Percentiles rank a stretch among this genome's conserved stretches.
Conservation (phyloP, 2,797 vertebrate genomes). For the Alcedo quadribrachys region DNA sequence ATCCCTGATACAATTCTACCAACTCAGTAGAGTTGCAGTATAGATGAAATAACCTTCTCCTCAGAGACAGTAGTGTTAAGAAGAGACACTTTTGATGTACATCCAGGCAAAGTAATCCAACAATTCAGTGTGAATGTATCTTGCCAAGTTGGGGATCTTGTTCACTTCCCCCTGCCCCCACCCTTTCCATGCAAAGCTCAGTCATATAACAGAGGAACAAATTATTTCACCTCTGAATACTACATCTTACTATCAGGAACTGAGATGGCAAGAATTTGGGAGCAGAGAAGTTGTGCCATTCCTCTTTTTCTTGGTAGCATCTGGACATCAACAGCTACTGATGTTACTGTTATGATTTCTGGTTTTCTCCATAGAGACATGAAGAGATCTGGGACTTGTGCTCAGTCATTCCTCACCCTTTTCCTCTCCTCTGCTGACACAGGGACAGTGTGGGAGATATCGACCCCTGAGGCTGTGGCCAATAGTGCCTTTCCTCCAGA, state of each 20-base stretch:
- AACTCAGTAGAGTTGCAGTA: neutral
- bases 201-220: neutral
- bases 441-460: fast-evolving
- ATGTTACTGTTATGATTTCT: neutral
- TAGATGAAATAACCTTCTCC: neutral
- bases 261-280: neutral
- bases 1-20: neutral
- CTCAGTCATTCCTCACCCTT: neutral
- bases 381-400: neutral
- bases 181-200: neutral
- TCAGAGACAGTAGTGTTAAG: neutral
- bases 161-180: neutral
- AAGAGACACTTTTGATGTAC: neutral
- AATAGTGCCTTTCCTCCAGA: fast-evolving
- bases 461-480: fast-evolving
- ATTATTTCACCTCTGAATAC: neutral
- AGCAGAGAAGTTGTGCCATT: neutral
- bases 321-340: neutral
- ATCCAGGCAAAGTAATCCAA: neutral
- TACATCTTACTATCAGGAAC: neutral
- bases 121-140: neutral
- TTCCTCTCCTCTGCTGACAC: neutral
- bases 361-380: neutral
- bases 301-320: neutral
- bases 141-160: neutral